phyloP scores from a whole-genome alignment of 2,888 invertebrate genomes.

The Caenorhabditis panamensis region DNA sequence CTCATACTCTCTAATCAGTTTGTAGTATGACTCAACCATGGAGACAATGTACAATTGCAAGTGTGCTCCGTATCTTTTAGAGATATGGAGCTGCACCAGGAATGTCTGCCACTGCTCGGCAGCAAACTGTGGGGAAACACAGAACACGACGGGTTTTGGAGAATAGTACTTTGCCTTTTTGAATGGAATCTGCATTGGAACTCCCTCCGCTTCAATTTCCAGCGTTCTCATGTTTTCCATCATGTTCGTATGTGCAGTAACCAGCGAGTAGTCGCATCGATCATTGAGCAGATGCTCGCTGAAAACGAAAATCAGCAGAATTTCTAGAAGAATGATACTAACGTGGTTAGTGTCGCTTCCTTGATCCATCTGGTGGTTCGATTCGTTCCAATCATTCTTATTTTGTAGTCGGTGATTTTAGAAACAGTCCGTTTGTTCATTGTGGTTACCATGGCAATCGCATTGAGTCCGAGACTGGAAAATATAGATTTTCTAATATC shows the following conservation, averaged over 20 bases:
- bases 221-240: conserved; percentile 31
- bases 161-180: conserved; percentile 24
- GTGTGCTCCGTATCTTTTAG: conserved; percentile 64
- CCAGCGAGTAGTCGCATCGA: conserved; percentile 46
- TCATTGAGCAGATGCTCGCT: conserved; percentile 46
- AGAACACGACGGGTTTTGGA: conserved; percentile 57
- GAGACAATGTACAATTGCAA: conserved; percentile 63
- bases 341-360: conserved; percentile 45
- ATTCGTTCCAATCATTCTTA: conserved; percentile 34
- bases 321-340: background rate
- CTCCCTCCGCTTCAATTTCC: conserved; percentile 48
- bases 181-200: conserved; percentile 28
- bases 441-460: conserved; percentile 39
- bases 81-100: conserved; percentile 59
- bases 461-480: conserved; percentile 35
- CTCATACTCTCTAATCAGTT: conserved; percentile 59
- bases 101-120: conserved; percentile 66
- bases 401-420: conserved; percentile 25
- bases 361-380: conserved; percentile 15
- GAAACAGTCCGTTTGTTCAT: conserved; percentile 44
- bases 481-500: too few species aligned
- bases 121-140: conserved; percentile 64
- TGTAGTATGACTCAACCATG: conserved; percentile 60
- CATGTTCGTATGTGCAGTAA: conserved; percentile 39
- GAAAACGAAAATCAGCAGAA: background rate